A percentile compares a stretch with the other conserved stretches of the same genome.
Conservation (phyloP, 2,888 invertebrate species). For the Polydrusus pterygomalis region DNA sequence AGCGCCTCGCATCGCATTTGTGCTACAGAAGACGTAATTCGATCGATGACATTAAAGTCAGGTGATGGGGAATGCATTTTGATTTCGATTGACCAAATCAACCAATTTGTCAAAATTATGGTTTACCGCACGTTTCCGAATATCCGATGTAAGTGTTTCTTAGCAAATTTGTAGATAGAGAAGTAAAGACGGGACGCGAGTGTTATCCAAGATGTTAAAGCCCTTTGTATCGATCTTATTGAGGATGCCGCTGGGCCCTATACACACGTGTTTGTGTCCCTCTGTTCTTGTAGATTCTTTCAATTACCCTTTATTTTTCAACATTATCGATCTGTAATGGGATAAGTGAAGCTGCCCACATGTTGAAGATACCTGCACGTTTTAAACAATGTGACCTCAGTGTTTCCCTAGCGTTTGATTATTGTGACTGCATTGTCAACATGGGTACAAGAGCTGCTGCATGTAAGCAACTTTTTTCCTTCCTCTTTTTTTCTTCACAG, state of each 20-base stretch:
- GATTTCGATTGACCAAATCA: conserved; percentile 40
- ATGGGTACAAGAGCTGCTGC: conserved; percentile 96
- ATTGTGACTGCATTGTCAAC: conserved; percentile 76
- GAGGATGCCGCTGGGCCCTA: conserved; percentile 67
- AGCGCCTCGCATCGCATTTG: conserved; percentile 38
- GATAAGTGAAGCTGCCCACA: conserved; percentile 72
- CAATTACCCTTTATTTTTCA: conserved; percentile 70
- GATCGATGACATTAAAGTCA: conserved; percentile 49
- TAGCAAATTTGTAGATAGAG: conserved; percentile 49
- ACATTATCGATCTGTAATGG: conserved; percentile 71
- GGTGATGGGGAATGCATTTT: conserved; percentile 52
- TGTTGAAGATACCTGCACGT: conserved; percentile 74
- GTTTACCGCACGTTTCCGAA: conserved; percentile 68
- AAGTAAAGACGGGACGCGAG: conserved; percentile 59
- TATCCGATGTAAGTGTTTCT: conserved; percentile 67
- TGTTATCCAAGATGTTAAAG: conserved; percentile 63
- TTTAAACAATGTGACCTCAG: conserved; percentile 74
- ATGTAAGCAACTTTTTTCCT: conserved; percentile 80
- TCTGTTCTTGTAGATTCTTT: conserved; percentile 70
- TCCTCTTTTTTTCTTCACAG: conserved; percentile 41
- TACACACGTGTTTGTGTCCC: conserved; percentile 69
- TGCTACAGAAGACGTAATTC: conserved; percentile 43
- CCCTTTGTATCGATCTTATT: conserved; percentile 66
- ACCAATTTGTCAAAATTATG: conserved; percentile 49
- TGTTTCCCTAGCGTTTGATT: conserved; percentile 74